Conservation (phyloP, 1,140 invertebrate genomes). For the Anagrus nilaparvatae region DNA sequence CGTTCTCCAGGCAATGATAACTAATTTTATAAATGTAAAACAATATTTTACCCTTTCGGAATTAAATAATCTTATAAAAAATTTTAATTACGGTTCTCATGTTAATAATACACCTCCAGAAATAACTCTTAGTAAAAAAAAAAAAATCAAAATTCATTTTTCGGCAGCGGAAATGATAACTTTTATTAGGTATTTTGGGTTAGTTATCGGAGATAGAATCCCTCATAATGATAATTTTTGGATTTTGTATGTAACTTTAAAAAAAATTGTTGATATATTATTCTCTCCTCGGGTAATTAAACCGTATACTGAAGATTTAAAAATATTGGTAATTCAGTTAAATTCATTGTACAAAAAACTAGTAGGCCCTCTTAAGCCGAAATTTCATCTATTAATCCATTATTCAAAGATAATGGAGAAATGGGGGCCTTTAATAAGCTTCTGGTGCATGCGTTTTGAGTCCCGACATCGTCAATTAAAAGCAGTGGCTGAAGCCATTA, state of each 20-base stretch:
- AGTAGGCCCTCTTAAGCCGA: not conserved
- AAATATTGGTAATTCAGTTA: not conserved
- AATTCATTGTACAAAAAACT: not conserved
- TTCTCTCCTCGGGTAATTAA: too few relatives aligned
- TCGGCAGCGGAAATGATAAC: too few relatives aligned
- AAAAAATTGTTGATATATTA: too few relatives aligned
- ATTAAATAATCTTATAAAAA: slow-evolving; percentile 2
- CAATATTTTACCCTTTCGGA: slow-evolving; percentile 1
- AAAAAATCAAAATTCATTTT: too few relatives aligned
- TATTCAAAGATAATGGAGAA: not conserved
- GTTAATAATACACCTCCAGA: too few relatives aligned
- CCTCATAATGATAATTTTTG: too few relatives aligned
- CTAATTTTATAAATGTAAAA: not conserved
- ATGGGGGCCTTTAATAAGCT: not conserved
- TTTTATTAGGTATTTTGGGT: too few relatives aligned
- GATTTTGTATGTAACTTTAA: too few relatives aligned
- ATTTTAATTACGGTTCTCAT: too few relatives aligned
- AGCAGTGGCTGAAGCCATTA: not conserved
- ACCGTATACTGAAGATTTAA: not conserved
- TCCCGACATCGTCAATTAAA: not conserved
- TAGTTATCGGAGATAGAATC: too few relatives aligned
- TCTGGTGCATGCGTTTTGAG: not conserved
- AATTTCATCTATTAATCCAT: not conserved
- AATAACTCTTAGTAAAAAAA: too few relatives aligned
- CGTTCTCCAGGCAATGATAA: not conserved